Percentiles rank a stretch among this genome's conserved stretches.
These are phyloP conservation scores for Listronotus oregonensis DNA, from an alignment of 1,140 invertebrate genomes.

Conservation along the genomic window DNA sequence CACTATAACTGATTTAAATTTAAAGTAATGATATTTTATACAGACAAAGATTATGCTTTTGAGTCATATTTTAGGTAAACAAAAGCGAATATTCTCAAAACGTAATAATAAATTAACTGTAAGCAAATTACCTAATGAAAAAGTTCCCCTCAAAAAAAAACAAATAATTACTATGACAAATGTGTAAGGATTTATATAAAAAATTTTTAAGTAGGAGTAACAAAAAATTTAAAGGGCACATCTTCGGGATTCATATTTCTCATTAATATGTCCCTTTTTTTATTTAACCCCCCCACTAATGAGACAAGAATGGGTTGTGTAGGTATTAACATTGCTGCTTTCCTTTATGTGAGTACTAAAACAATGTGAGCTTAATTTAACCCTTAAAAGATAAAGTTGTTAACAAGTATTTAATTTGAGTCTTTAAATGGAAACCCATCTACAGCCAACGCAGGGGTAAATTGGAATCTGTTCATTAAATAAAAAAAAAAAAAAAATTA, in stretches of 20 bases:
- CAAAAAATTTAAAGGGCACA: not conserved
- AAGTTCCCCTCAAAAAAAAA: not conserved
- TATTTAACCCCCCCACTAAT: conserved; percentile 11
- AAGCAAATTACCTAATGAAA: not conserved
- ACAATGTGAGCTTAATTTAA: conserved; percentile 15
- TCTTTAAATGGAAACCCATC: not conserved
- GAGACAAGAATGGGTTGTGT: conserved; percentile 22
- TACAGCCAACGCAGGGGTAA: too few relatives aligned
- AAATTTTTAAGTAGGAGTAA: conserved; percentile 1
- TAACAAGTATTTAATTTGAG: conserved; percentile 10
- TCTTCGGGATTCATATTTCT: not conserved
- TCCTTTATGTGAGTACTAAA: conserved; percentile 10
- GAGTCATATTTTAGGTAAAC: too few relatives aligned
- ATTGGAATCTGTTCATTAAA: too few relatives aligned
- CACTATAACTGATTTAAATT: too few relatives aligned
- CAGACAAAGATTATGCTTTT: too few relatives aligned
- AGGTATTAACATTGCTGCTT: conserved; percentile 9
- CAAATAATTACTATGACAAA: conserved; percentile 6
- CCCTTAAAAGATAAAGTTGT: conserved; percentile 17
- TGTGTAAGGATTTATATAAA: not conserved
- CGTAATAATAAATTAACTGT: too few relatives aligned
- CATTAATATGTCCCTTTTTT: conserved; percentile 1
- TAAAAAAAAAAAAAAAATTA: too few relatives aligned
- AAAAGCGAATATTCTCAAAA: too few relatives aligned
- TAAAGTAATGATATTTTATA: too few relatives aligned